phyloP scores from a whole-genome alignment of 2,113 vertebrate species.

The Protobothrops mucrosquamatus region DNA sequence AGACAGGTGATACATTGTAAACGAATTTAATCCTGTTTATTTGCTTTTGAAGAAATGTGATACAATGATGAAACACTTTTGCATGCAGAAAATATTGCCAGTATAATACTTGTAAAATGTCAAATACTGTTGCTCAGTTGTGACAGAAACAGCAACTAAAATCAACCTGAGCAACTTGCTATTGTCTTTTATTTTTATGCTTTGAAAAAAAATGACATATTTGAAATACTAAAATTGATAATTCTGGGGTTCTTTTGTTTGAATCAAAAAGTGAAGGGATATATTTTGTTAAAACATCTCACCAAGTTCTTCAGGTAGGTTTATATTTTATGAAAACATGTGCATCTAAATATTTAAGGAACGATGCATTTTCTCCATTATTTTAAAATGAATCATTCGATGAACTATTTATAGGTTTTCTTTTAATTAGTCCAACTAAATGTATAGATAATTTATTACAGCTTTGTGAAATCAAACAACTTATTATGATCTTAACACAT shows the following conservation, averaged over 20 bases:
- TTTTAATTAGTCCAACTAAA: slow-evolving; percentile 7
- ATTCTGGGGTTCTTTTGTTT: background rate
- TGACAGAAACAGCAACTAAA: background rate
- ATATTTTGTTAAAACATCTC: slow-evolving; percentile 1
- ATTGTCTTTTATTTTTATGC: slow-evolving; percentile 2
- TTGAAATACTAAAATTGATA: background rate
- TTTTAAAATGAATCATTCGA: background rate
- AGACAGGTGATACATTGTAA: background rate
- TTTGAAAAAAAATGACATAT: background rate
- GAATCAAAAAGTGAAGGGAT: background rate
- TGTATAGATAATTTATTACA: background rate
- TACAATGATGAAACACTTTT: background rate
- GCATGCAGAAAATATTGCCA: background rate
- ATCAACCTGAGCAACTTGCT: background rate
- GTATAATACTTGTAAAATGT: background rate
- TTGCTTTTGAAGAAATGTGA: background rate
- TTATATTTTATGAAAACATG: background rate
- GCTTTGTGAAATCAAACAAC: background rate
- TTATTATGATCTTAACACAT: background rate
- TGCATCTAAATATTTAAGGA: slow-evolving; percentile 6
- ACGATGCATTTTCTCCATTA: slow-evolving; percentile 3
- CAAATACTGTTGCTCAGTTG: background rate
- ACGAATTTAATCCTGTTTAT: background rate
- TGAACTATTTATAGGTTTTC: background rate
- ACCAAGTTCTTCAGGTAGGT: background rate